Base-by-base conservation (phyloP, 64 coral and sea anemone genomes). In the Trachythela sp. region DNA sequence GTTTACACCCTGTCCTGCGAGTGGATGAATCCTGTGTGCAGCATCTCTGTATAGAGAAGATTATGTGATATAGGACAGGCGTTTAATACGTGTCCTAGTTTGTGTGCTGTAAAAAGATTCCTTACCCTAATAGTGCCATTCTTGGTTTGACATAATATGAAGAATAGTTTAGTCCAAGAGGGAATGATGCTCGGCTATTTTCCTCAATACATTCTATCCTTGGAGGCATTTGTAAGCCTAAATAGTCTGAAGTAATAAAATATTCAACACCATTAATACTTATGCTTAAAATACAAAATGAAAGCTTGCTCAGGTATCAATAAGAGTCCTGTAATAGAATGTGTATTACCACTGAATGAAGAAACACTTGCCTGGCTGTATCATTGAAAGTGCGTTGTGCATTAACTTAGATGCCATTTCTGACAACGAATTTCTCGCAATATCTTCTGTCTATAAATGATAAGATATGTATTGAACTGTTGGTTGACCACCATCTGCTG, bases 1-100 rank as follows among this genome's bases (percentile, higher is more conserved):
- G 86, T 99, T 99, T 36, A 99, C 96, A 18, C 96, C 96, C 49
- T 99, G 96, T n/a, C 96, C 96, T 26, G 96, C 96, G 41, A 99
- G 84, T 68, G 96, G 96, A 38, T 99, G 96, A 30, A 99, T 91
- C 70, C 96, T 84, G 29, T 99, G 96, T 39, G 96, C 96, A 35
- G 96, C 96, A 91, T 99, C 96, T 70, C 96, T 99, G 33, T 9
- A 36, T 40, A 32, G 32, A 14, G 40, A 86, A 48, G 13, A 18
- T 22, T 6, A 22, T 64, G 8, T 5, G 22, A 20, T 59, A n/a
- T n/a, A 10, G 26, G 20, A 64, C 4, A 20, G 8, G 2, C 22
- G 20, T 8, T n/a, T 1, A 64, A 20, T 64, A 64, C 56, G 6
- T 64, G 56, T 26, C 5, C 20, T 64, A 18, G 20, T 0, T 4